These are phyloP conservation scores for Eutolmus rufibarbis DNA, from an alignment of 2,888 invertebrate genomes.

Conservation along the genomic window DNA sequence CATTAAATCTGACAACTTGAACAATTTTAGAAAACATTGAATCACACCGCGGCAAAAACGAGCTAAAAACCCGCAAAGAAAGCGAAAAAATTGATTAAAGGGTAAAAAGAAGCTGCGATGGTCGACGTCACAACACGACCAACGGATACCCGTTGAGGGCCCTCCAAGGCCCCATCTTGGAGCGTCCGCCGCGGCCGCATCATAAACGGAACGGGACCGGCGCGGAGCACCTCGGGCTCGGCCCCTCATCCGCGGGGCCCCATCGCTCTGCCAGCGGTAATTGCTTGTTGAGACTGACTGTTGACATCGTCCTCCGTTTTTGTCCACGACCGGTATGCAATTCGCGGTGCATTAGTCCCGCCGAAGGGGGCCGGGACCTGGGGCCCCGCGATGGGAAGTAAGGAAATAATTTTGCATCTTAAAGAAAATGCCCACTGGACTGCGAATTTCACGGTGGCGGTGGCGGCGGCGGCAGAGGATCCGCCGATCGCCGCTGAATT, in stretches of 20 bases:
- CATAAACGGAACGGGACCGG: constrained; percentile 5
- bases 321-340: constrained; percentile 36
- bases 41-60: constrained; percentile 44
- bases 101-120: constrained; percentile 8
- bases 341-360: constrained; percentile 17
- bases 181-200: neutral
- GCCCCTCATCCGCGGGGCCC: neutral
- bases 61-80: constrained; percentile 31
- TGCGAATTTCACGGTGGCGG: neutral
- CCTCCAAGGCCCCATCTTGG: constrained; percentile 31
- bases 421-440: constrained; percentile 24
- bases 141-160: constrained; percentile 30
- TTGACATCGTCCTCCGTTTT: constrained; percentile 42
- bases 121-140: constrained; percentile 36
- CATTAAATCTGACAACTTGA: constrained; percentile 49
- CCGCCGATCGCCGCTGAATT: neutral
- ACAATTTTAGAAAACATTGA: constrained; percentile 48
- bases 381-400: neutral
- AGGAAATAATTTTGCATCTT: constrained; percentile 34
- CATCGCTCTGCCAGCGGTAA: constrained; percentile 38
- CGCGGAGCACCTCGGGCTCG: neutral
- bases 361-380: neutral
- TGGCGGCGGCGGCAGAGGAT: neutral
- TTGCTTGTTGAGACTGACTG: constrained; percentile 45
- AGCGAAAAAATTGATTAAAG: constrained; percentile 34